phyloP scores from a whole-genome alignment of 2,113 vertebrate genomes.

The Zosterops japonicus region DNA sequence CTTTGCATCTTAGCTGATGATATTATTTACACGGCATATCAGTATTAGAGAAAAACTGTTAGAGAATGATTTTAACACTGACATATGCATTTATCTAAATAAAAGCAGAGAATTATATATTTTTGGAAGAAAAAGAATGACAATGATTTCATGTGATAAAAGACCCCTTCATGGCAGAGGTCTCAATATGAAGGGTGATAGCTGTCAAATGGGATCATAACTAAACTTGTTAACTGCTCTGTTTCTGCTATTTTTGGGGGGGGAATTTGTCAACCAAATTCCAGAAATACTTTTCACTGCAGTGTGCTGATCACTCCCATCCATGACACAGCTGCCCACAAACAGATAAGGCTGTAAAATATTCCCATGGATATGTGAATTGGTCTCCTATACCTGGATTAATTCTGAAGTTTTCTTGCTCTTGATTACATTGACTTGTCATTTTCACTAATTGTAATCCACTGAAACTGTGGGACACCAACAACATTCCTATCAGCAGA shows the following conservation, averaged over 20 bases:
- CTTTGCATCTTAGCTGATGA: background rate
- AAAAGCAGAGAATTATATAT: background rate
- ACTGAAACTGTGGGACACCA: background rate
- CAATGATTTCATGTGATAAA: background rate
- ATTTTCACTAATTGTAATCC: background rate
- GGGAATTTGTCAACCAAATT: background rate
- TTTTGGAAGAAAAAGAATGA: background rate
- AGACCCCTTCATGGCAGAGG: background rate
- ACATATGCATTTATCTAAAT: background rate
- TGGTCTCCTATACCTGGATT: background rate
- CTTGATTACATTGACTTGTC: background rate
- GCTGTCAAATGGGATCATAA: background rate
- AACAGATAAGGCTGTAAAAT: background rate
- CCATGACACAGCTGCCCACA: background rate
- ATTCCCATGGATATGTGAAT: background rate
- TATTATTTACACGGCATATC: background rate
- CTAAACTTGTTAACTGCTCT: background rate
- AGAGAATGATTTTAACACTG: background rate
- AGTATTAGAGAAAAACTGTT: background rate
- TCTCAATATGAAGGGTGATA: background rate
- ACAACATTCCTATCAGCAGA: background rate
- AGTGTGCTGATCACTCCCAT: accelerated
- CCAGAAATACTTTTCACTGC: background rate
- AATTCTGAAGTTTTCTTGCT: background rate
- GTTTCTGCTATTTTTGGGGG: background rate